These are phyloP conservation scores for Catharus bicknelli DNA, from an alignment of 2,113 vertebrate genomes.

Conservation along the genomic window DNA sequence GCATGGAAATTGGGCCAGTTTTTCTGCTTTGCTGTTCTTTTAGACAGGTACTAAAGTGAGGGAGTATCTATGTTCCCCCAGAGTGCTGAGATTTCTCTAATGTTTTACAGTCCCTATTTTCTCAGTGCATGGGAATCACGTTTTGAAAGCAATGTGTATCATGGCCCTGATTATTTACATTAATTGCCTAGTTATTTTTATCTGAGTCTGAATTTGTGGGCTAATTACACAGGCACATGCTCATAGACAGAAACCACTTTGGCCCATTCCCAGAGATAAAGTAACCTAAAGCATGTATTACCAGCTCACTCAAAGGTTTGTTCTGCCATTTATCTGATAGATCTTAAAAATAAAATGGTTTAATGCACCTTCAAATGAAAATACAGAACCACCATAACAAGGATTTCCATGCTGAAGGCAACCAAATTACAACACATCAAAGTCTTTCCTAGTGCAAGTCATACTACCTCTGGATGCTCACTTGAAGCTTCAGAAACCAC, in stretches of 20 bases:
- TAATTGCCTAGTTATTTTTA: conserved; percentile 1
- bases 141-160: background rate
- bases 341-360: conserved; percentile 27
- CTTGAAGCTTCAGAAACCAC: background rate
- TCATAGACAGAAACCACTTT: conserved; percentile 35
- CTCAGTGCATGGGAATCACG: background rate
- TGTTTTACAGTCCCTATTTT: background rate
- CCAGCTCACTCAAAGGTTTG: background rate
- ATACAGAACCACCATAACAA: background rate
- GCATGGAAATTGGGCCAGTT: background rate
- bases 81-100: background rate
- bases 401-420: background rate
- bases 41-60: background rate
- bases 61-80: background rate
- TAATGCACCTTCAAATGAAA: background rate
- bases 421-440: background rate
- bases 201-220: background rate
- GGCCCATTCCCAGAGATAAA: conserved; percentile 51
- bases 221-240: background rate
- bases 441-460: background rate
- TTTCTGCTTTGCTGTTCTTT: background rate
- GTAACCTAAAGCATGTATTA: conserved; percentile 16
- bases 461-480: background rate
- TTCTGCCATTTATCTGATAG: conserved; percentile 11
- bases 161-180: background rate